Conservation (phyloP, 2,888 invertebrate genomes). For the Boloria selene region DNA sequence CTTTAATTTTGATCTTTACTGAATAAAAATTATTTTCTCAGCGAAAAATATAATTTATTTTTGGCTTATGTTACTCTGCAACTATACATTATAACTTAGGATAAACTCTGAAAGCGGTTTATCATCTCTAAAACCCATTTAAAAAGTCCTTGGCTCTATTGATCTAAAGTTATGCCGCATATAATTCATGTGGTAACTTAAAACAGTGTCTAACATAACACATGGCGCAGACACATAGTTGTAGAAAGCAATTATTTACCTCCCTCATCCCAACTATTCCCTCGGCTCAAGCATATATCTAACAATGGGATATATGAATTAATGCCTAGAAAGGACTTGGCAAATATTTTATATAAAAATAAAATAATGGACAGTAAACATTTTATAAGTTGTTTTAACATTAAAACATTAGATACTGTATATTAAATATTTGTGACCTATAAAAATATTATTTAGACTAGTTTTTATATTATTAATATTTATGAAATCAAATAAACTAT, state of each 20-base stretch:
- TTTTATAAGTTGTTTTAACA: no score
- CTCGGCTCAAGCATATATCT: conserved; percentile 71
- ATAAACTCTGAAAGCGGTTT: conserved; percentile 11
- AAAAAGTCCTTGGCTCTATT: conserved; percentile 35
- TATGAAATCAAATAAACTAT: no score
- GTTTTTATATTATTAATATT: no score
- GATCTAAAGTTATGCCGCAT: conserved; percentile 44
- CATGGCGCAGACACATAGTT: conserved; percentile 78
- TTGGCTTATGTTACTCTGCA: neutral
- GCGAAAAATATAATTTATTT: no score
- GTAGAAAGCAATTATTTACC: conserved; percentile 79
- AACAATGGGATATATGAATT: conserved; percentile 47
- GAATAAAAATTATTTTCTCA: no score
- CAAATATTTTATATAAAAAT: conserved; percentile 5
- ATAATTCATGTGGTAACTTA: conserved; percentile 63
- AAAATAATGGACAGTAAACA: no score
- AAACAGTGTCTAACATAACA: conserved; percentile 74
- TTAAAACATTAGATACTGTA: no score
- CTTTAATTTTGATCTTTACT: no score
- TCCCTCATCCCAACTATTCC: conserved; percentile 79
- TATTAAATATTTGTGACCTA: no score
- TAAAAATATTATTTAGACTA: no score
- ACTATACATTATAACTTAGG: conserved; percentile 2
- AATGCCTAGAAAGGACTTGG: conserved; percentile 50
- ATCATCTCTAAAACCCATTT: conserved; percentile 26